Evolutionary conservation across 1,140 invertebrate species (phyloP).

Genomic region (Halesus radiatus): DNA sequence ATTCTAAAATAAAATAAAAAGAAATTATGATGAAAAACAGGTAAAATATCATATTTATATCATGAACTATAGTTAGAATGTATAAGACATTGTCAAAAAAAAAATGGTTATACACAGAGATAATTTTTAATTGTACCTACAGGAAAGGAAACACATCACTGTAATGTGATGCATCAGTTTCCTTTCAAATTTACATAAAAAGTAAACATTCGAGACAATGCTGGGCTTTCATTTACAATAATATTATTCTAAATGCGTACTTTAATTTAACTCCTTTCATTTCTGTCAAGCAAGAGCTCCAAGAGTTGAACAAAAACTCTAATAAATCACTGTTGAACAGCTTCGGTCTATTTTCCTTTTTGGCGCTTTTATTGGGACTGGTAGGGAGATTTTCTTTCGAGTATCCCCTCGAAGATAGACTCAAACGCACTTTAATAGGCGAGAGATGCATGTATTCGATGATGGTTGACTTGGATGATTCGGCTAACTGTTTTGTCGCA

Average conservation of each 20-base stretch:
- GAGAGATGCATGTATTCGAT: constrained; percentile 81
- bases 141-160: too few relatives aligned
- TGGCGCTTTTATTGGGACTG: constrained; percentile 62
- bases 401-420: constrained; percentile 77
- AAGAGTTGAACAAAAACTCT: constrained; percentile 75
- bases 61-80: too few relatives aligned
- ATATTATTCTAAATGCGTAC: constrained; percentile 61
- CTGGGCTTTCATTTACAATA: too few relatives aligned
- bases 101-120: too few relatives aligned
- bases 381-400: constrained; percentile 62
- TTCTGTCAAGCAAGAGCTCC: constrained; percentile 75
- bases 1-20: constrained; percentile 73
- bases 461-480: constrained; percentile 63
- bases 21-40: too few relatives aligned
- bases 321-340: constrained; percentile 68
- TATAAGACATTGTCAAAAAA: too few relatives aligned
- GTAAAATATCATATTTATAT: too few relatives aligned
- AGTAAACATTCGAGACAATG: too few relatives aligned
- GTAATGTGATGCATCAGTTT: too few relatives aligned
- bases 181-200: too few relatives aligned
- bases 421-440: constrained; percentile 77
- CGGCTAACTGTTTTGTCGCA: constrained; percentile 63
- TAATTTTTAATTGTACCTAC: too few relatives aligned
- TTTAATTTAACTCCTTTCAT: constrained; percentile 76
- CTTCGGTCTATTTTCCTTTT: constrained; percentile 66